Evolutionary conservation across 2,797 vertebrate species (phyloP).

Genomic region (Sebastes iracundus): DNA sequence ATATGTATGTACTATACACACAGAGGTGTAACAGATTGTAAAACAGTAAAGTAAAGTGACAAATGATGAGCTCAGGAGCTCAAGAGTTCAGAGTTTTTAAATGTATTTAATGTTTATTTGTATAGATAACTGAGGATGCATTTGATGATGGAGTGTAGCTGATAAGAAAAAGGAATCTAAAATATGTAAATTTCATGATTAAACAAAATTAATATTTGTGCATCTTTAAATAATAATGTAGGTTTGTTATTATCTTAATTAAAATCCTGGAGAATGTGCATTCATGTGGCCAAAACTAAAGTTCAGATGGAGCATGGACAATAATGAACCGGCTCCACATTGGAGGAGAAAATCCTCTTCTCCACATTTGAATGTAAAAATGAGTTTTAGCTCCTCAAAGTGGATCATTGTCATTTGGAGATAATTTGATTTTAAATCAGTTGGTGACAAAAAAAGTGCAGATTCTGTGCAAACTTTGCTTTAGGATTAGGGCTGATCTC

Average conservation of each 20-base stretch:
- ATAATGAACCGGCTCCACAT: not conserved
- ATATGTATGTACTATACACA: too few species aligned
- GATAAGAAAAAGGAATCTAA: not conserved
- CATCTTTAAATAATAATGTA: not conserved
- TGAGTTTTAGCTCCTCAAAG: not conserved
- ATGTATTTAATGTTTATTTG: not conserved
- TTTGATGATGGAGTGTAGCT: not conserved
- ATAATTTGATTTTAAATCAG: conserved; percentile 15
- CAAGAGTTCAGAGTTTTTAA: too few species aligned
- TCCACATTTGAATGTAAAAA: conserved; percentile 4
- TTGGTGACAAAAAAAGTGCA: not conserved
- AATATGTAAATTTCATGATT: not conserved
- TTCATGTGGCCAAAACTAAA: not conserved
- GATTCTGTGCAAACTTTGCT: conserved; percentile 20
- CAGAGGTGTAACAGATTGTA: too few species aligned
- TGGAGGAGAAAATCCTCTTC: not conserved
- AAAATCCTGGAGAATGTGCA: not conserved
- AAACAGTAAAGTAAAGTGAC: too few species aligned
- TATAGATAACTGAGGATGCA: not conserved
- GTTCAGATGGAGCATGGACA: not conserved
- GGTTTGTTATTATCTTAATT: not conserved
- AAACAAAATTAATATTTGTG: not conserved
- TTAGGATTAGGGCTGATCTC: conserved; percentile 14
- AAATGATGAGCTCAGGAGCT: too few species aligned
- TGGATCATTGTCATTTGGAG: not conserved